A percentile compares a stretch with the other conserved stretches of the same genome.
Evolutionary conservation across 2,888 invertebrate species (phyloP).

Genomic region (Helicoverpa assulta): DNA sequence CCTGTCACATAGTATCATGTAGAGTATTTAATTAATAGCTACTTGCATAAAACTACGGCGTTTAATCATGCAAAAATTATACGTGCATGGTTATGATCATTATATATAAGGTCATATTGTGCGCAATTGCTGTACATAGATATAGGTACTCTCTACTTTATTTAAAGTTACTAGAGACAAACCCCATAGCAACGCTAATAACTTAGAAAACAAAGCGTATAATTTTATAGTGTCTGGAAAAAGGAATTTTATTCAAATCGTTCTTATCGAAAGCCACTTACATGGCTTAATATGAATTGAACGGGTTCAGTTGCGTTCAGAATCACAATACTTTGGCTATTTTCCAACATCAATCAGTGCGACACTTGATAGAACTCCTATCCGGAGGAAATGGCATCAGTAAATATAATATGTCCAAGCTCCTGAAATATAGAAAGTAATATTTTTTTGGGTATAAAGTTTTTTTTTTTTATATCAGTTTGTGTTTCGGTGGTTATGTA

Average conservation of each 20-base stretch:
- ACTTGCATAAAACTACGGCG: background rate
- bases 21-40: slow-evolving; percentile 12
- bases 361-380: slow-evolving; percentile 34
- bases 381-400: slow-evolving; percentile 29
- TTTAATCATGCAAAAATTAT: background rate
- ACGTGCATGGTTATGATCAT: no score
- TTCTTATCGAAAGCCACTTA: background rate
- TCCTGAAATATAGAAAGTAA: slow-evolving; percentile 10
- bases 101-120: no score
- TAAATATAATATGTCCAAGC: slow-evolving; percentile 4
- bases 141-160: no score
- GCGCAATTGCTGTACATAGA: no score
- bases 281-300: background rate
- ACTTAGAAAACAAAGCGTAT: no score
- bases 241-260: background rate
- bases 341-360: slow-evolving; percentile 34
- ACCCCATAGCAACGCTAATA: no score
- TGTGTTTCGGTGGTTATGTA: no score
- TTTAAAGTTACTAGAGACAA: no score
- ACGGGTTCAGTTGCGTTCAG: slow-evolving; percentile 1
- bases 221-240: background rate
- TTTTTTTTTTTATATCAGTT: no score
- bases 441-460: no score
- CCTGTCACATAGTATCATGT: slow-evolving; percentile 1
- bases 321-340: slow-evolving; percentile 15